These are phyloP conservation scores for Sebastes vulpes DNA, from an alignment of 2,797 vertebrate genomes.

Conservation along the genomic window DNA sequence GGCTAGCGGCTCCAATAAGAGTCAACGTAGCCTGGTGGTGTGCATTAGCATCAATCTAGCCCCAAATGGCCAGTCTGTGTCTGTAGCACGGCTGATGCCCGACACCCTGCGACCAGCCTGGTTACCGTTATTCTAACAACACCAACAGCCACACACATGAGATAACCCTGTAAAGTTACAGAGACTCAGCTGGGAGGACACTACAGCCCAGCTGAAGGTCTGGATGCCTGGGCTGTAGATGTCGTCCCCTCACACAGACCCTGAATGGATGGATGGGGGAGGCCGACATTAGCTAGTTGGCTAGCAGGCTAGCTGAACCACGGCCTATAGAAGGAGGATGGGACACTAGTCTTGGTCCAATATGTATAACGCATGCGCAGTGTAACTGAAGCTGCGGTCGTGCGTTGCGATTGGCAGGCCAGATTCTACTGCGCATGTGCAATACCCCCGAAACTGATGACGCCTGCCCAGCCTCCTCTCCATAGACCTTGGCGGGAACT, in stretches of 20 bases:
- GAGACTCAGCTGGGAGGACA: not conserved
- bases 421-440: too few relatives aligned
- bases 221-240: not conserved
- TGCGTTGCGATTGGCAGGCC: too few relatives aligned
- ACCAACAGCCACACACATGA: not conserved
- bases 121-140: not conserved
- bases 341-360: too few relatives aligned
- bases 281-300: slow-evolving; percentile 75
- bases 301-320: slow-evolving; percentile 62
- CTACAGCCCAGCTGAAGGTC: not conserved
- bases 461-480: too few relatives aligned
- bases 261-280: slow-evolving; percentile 74
- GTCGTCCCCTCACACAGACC: slow-evolving; percentile 33
- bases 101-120: not conserved
- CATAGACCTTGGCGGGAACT: not conserved
- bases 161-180: not conserved
- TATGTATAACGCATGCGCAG: too few relatives aligned
- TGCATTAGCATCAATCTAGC: slow-evolving; percentile 46
- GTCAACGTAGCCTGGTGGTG: not conserved
- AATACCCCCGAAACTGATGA: rapidly evolving
- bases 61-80: not conserved
- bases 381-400: too few relatives aligned
- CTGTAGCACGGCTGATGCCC: not conserved
- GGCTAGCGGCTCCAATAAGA: not conserved
- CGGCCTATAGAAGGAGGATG: too few relatives aligned